These are phyloP conservation scores for Phyllotreta cruciferae DNA, from an alignment of 2,888 invertebrate species.

Conservation along the genomic window DNA sequence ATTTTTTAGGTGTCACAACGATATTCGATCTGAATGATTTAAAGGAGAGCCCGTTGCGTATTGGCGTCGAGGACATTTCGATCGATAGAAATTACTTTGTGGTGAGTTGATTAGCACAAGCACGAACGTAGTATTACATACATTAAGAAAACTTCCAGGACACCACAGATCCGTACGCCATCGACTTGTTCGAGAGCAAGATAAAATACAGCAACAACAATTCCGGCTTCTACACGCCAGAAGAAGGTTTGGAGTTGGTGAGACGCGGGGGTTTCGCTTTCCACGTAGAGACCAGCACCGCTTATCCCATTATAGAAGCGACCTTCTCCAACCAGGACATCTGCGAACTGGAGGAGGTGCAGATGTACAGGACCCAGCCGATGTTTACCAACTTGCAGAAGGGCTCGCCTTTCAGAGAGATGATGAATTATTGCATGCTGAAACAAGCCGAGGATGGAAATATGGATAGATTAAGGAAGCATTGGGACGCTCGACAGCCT, in stretches of 20 bases:
- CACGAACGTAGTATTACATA: not conserved
- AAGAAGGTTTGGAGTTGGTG: conserved; percentile 66
- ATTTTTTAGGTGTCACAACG: conserved; percentile 54
- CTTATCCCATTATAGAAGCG: conserved; percentile 71
- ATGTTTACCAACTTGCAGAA: conserved; percentile 66
- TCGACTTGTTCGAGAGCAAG: conserved; percentile 67
- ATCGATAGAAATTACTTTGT: conserved; percentile 71
- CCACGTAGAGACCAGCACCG: conserved; percentile 71
- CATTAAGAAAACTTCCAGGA: conserved; percentile 58
- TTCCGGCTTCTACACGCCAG: conserved; percentile 63
- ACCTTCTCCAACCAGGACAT: conserved; percentile 71
- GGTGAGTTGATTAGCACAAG: conserved; percentile 57
- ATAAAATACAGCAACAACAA: conserved; percentile 55
- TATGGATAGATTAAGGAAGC: conserved; percentile 64
- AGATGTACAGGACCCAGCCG: conserved; percentile 67
- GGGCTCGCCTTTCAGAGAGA: conserved; percentile 69
- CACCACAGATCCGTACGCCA: conserved; percentile 68
- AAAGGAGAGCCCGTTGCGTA: conserved; percentile 65
- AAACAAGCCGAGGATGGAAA: conserved; percentile 67
- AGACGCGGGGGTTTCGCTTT: conserved; percentile 73
- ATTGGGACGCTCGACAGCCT: conserved; percentile 69
- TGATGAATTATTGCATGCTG: conserved; percentile 67
- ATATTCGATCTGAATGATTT: conserved; percentile 68
- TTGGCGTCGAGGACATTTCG: conserved; percentile 69
- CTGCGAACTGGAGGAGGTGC: conserved; percentile 71